Evolutionary conservation across 2,797 vertebrate genomes (phyloP).

Genomic region (Poeciliopsis turneri): DNA sequence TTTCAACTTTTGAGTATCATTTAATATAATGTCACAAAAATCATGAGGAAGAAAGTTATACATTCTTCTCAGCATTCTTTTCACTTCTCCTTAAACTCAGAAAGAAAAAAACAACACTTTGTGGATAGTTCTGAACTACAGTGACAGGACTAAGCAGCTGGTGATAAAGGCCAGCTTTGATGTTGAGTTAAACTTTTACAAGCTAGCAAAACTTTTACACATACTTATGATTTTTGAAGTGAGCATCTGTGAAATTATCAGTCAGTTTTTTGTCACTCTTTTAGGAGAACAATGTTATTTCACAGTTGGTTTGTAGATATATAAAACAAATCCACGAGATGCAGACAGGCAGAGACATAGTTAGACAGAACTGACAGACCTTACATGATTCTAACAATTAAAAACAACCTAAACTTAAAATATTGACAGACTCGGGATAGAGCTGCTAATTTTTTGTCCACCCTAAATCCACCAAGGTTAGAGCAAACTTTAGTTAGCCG

Average conservation of each 20-base stretch:
- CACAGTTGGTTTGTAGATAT: background rate
- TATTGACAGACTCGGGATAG: background rate
- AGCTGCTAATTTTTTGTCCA: background rate
- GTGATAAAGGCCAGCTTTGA: constrained; percentile 12
- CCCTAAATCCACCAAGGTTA: background rate
- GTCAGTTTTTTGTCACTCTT: background rate
- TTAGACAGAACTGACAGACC: background rate
- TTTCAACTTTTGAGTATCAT: constrained; percentile 24
- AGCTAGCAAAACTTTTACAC: background rate
- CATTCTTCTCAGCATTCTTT: background rate
- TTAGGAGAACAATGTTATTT: background rate
- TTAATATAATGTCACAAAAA: constrained; percentile 25
- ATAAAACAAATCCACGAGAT: background rate
- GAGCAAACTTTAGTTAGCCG: background rate
- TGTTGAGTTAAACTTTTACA: constrained; percentile 9
- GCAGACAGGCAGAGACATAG: background rate
- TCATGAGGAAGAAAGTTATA: background rate
- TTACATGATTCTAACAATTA: background rate
- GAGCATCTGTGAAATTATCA: background rate
- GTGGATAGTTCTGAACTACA: background rate
- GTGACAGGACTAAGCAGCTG: constrained; percentile 22
- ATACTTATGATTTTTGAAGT: background rate
- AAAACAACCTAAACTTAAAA: background rate
- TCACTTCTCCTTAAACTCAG: background rate
- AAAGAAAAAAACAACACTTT: background rate